Percentiles rank a stretch among this genome's conserved stretches.
phyloP scores from a whole-genome alignment of 1,140 invertebrate species.

The Augochlora pura region DNA sequence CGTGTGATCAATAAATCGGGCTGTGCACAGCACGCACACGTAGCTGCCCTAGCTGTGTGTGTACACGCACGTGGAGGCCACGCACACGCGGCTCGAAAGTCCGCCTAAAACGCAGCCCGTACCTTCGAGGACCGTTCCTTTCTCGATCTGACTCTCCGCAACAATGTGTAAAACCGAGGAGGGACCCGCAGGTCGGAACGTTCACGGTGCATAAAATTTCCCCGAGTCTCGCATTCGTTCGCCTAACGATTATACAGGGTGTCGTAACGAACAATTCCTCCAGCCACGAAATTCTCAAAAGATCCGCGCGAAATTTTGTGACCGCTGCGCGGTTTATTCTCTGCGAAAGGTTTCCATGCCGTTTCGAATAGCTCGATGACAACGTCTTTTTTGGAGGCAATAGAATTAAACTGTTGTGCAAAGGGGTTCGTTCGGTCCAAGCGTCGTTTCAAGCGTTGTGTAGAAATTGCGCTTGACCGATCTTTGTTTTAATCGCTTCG shows the following conservation, averaged over 20 bases:
- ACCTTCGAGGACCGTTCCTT: background rate
- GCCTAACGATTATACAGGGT: background rate
- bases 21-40: slow-evolving; percentile 69
- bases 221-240: background rate
- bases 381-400: too few species aligned
- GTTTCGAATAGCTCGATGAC: too few species aligned
- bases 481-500: too few species aligned
- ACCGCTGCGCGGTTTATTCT: background rate
- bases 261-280: background rate
- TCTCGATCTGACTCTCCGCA: background rate
- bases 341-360: background rate
- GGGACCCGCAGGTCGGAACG: slow-evolving; percentile 4
- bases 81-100: slow-evolving; percentile 35
- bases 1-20: slow-evolving; percentile 79
- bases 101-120: slow-evolving; percentile 36
- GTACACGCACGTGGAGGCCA: slow-evolving; percentile 49
- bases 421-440: too few species aligned
- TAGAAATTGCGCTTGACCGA: too few species aligned
- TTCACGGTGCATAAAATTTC: slow-evolving; percentile 16
- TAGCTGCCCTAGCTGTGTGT: slow-evolving; percentile 28
- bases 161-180: slow-evolving; percentile 13
- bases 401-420: too few species aligned
- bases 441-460: too few species aligned
- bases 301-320: too few species aligned
- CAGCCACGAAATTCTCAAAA: too few species aligned